A percentile compares a stretch with the other conserved stretches of the same genome.
These are phyloP conservation scores for Leucosticte australis DNA, from an alignment of 2,113 vertebrate species.

Conservation along the genomic window DNA sequence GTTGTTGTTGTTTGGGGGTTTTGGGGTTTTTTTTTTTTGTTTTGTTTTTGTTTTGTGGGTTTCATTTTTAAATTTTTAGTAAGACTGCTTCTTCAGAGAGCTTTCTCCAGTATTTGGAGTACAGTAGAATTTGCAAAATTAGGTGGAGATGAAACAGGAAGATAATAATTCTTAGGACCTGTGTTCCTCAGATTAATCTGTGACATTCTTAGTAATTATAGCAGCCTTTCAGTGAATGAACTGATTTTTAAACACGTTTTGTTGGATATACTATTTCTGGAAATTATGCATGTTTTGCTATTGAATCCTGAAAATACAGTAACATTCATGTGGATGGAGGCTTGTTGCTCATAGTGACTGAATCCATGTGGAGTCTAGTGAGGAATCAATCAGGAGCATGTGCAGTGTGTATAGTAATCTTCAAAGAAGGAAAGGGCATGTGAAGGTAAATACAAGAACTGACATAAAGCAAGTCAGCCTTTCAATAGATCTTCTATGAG, in stretches of 20 bases:
- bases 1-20: no score
- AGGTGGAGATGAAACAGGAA: conserved; percentile 57
- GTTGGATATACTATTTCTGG: background rate
- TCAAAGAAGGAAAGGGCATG: background rate
- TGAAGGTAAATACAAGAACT: background rate
- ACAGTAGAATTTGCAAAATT: conserved; percentile 42
- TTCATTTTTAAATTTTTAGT: background rate
- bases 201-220: background rate
- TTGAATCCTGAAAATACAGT: conserved; percentile 38
- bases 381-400: background rate
- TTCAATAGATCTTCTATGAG: background rate
- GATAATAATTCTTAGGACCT: conserved; percentile 31
- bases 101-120: background rate
- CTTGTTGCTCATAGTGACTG: conserved; percentile 3
- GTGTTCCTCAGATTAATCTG: background rate
- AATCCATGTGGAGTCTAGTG: background rate
- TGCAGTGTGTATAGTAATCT: background rate
- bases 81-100: background rate
- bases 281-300: conserved; percentile 9
- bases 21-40: background rate
- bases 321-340: background rate
- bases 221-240: background rate
- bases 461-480: background rate
- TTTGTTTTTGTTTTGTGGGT: background rate
- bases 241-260: conserved; percentile 19